These are phyloP conservation scores for Octonoba sinensis DNA, from an alignment of 2,888 invertebrate genomes.

Conservation along the genomic window DNA sequence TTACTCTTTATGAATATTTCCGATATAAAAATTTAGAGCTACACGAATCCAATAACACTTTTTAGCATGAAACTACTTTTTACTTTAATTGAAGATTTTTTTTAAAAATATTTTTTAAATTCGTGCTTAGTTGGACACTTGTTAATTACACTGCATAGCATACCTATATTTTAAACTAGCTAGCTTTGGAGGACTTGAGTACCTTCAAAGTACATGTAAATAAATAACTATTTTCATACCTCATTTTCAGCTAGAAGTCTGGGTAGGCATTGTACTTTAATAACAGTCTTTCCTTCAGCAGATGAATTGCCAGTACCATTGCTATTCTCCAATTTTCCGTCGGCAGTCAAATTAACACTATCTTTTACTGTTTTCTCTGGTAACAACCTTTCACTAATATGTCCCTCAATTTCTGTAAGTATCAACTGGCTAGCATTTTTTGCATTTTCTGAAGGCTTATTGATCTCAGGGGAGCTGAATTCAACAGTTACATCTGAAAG, in stretches of 20 bases:
- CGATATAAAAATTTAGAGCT: too few species aligned
- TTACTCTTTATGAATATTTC: too few species aligned
- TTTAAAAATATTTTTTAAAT: too few species aligned
- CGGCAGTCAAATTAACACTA: background rate
- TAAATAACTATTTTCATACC: slow-evolving; percentile 4
- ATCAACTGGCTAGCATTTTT: slow-evolving; percentile 43
- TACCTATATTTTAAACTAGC: too few species aligned
- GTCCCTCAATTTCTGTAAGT: slow-evolving; percentile 33
- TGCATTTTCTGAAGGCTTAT: slow-evolving; percentile 36
- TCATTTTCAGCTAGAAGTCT: slow-evolving; percentile 49
- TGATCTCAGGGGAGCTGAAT: slow-evolving; percentile 30
- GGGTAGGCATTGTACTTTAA: slow-evolving; percentile 51
- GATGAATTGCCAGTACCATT: slow-evolving; percentile 31
- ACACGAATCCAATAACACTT: too few species aligned
- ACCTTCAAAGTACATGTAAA: background rate
- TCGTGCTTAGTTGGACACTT: too few species aligned
- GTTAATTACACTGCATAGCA: too few species aligned
- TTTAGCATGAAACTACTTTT: too few species aligned
- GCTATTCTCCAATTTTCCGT: background rate
- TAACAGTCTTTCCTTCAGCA: slow-evolving; percentile 30
- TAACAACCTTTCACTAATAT: background rate
- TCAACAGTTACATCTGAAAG: slow-evolving; percentile 31
- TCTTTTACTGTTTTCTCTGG: background rate
- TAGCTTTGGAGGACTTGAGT: too few species aligned
- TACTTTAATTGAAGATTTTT: too few species aligned